These are phyloP conservation scores for Melipona bicolor DNA, from an alignment of 2,888 invertebrate species.

Conservation along the genomic window DNA sequence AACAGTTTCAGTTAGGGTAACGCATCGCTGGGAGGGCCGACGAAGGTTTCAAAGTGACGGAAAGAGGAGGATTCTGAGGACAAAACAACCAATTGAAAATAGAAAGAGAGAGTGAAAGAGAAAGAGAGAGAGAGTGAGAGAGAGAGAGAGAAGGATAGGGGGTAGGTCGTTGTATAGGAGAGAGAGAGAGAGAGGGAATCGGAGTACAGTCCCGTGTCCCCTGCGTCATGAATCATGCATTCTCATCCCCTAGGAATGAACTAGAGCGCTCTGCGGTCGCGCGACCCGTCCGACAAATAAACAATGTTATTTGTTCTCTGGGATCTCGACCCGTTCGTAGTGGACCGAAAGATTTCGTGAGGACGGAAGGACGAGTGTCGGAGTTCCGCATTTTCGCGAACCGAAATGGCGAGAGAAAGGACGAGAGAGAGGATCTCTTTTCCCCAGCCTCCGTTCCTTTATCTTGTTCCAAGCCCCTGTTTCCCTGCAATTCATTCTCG, in stretches of 20 bases:
- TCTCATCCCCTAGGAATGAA: slow-evolving; percentile 72
- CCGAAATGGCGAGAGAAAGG: slow-evolving; percentile 49
- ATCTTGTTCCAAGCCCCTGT: not conserved
- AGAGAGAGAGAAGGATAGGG: slow-evolving; percentile 6
- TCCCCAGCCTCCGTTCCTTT: slow-evolving; percentile 18
- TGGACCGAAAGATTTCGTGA: slow-evolving; percentile 64
- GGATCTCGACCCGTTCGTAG: slow-evolving; percentile 69
- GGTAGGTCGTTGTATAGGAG: not conserved
- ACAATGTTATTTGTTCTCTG: slow-evolving; percentile 80
- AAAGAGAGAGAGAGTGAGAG: not conserved
- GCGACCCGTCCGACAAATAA: slow-evolving; percentile 78
- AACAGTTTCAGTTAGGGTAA: slow-evolving; percentile 54
- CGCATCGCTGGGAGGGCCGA: slow-evolving; percentile 41
- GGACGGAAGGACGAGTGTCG: slow-evolving; percentile 64
- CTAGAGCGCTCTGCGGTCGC: slow-evolving; percentile 69
- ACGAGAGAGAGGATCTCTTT: slow-evolving; percentile 11
- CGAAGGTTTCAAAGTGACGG: slow-evolving; percentile 34
- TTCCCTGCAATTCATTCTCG: slow-evolving; percentile 4
- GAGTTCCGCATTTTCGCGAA: slow-evolving; percentile 59
- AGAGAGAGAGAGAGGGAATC: slow-evolving; percentile 54
- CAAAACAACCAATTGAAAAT: slow-evolving; percentile 37
- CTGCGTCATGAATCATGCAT: slow-evolving; percentile 82
- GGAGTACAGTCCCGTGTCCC: slow-evolving; percentile 72
- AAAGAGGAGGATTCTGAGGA: slow-evolving; percentile 41
- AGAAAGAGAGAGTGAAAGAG: slow-evolving; percentile 30